Evolutionary conservation across 2,113 vertebrate species (phyloP), one percentile per base, ranked within the genome.

Genomic region (Podocnemis expansa): DNA sequence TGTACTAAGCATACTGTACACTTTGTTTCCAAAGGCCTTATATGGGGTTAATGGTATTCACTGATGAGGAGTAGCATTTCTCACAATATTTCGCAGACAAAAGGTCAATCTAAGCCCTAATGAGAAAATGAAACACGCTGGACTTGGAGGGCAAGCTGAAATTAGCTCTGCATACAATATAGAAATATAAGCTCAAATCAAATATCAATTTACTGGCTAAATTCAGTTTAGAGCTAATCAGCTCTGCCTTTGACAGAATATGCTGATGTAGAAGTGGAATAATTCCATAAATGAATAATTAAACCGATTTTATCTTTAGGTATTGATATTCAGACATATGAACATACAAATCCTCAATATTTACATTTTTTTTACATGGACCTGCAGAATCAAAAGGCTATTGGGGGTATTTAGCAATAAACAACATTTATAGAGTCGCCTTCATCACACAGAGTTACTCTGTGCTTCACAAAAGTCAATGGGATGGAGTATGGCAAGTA

Each of bases 141-240:
- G 84, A 90, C 86, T 54, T 94, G 83, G 11, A 83, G 75, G 90
- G 70, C 8, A 79, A 95, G 93, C 87, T 80, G 87, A 85, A 78
- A 96, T 91, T 88, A 96, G 96, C 91, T 75, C 91, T 58, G 41
- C 1, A 6, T 91, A 91, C 85, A 86, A 88, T 67, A 82, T 0
- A 78, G 83, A 93, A 96, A 96, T 78, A 78, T 80, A 95, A 95
- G 91, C 81, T 80, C 90, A 80, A 96, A 94, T 94, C 95, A 89
- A 91, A 55, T 51, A 86, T 90, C 96, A 96, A 97, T 97, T 95
- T 97, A 87, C 91, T 90, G 82, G 92, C 85, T 97, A 96, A 92
- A 96, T 97, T 97, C 95, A 89, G 96, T 95, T 96, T 97, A 96
- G 49, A 81, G 95, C 91, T 98, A 97, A 97, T 97, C 97, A 97